A percentile compares a stretch with the other conserved stretches of the same genome.
These are phyloP conservation scores for Microcebus lehilahytsara DNA, from an alignment of 2,113 vertebrate genomes.

Conservation along the genomic window DNA sequence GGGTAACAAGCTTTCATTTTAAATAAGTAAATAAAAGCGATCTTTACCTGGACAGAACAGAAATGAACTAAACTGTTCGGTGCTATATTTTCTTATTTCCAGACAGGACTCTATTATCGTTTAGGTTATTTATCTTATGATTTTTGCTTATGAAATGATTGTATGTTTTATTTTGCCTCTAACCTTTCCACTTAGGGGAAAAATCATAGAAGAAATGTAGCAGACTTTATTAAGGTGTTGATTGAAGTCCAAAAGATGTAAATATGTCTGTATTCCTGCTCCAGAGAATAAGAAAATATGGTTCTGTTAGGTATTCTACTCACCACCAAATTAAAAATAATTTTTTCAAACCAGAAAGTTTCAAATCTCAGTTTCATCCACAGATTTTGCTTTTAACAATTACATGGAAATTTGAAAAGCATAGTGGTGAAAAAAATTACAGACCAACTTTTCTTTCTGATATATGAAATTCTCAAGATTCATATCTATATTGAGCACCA, in stretches of 20 bases:
- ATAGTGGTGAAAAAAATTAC: conserved; percentile 6
- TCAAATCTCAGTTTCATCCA: conserved; percentile 46
- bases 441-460: conserved; percentile 33
- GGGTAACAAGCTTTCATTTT: conserved; percentile 73
- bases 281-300: conserved; percentile 20
- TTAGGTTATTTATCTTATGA: background rate
- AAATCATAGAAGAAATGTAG: conserved; percentile 59
- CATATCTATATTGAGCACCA: conserved; percentile 52
- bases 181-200: background rate
- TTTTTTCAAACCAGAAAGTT: conserved; percentile 47
- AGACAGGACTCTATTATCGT: background rate
- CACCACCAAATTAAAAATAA: background rate
- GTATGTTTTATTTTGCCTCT: conserved; percentile 20
- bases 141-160: conserved; percentile 22
- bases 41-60: conserved; percentile 33
- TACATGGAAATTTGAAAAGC: conserved; percentile 30
- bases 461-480: conserved; percentile 47
- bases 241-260: conserved; percentile 36
- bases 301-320: conserved; percentile 1
- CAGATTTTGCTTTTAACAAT: conserved; percentile 32
- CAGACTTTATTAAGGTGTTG: conserved; percentile 43
- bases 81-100: conserved; percentile 8
- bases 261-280: conserved; percentile 57
- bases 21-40: conserved; percentile 72
- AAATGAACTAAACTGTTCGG: conserved; percentile 47